A percentile compares a stretch with the other conserved stretches of the same genome.
Conservation (phyloP, 2,888 invertebrate genomes). For the Apodemia zela region DNA sequence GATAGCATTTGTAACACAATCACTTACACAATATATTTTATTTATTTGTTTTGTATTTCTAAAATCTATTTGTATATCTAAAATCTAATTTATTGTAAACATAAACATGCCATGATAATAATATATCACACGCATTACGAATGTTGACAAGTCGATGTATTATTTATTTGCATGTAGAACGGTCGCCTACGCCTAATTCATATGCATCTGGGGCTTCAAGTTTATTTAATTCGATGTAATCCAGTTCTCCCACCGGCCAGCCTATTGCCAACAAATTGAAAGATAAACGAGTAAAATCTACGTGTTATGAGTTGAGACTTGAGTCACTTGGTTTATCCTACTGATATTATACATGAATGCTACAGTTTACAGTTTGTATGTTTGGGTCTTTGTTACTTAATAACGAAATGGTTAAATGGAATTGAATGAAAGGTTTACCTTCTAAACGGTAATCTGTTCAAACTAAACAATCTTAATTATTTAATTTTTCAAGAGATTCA, state of each 20-base stretch:
- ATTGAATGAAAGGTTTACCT: too few species aligned
- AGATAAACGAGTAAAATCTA: slow-evolving; percentile 4
- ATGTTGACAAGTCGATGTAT: background rate
- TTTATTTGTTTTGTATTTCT: background rate
- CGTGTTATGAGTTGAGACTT: background rate
- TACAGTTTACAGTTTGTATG: too few species aligned
- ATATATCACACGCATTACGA: background rate
- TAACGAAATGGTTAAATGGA: too few species aligned
- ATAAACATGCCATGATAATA: background rate
- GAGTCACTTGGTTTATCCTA: slow-evolving; percentile 2
- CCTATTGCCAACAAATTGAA: slow-evolving; percentile 22
- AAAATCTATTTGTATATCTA: background rate
- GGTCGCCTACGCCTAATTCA: slow-evolving; percentile 13
- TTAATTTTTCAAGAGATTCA: too few species aligned
- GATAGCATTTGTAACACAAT: background rate
- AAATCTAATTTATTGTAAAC: background rate
- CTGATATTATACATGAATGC: background rate
- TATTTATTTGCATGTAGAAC: slow-evolving; percentile 15
- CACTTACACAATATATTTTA: background rate
- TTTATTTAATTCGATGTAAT: slow-evolving; percentile 47
- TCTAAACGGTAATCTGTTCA: too few species aligned
- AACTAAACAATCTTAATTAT: too few species aligned
- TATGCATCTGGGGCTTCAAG: slow-evolving; percentile 18
- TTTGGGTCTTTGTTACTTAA: too few species aligned
- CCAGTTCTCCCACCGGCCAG: slow-evolving; percentile 56